Evolutionary conservation across 2,888 invertebrate genomes (phyloP).

Genomic region (Synergus itoensis): DNA sequence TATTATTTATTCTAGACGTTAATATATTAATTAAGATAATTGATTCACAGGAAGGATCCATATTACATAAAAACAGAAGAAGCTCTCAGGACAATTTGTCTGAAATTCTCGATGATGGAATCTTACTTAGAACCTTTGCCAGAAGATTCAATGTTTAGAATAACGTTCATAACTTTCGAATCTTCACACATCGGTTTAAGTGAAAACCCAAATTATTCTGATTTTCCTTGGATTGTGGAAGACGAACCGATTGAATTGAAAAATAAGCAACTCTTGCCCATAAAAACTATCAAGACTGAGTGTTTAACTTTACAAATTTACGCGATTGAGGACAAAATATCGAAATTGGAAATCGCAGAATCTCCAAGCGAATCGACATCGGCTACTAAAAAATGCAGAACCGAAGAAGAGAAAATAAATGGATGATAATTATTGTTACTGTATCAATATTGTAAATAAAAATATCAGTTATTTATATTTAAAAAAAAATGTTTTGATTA

Average conservation of each 20-base stretch:
- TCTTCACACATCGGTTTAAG: slow-evolving; percentile 80
- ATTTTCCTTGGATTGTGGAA: slow-evolving; percentile 79
- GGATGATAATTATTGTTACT: neutral
- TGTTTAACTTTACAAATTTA: slow-evolving; percentile 72
- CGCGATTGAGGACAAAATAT: slow-evolving; percentile 57
- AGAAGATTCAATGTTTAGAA: slow-evolving; percentile 81
- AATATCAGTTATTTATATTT: neutral
- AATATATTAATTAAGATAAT: slow-evolving; percentile 1
- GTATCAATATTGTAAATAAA: neutral
- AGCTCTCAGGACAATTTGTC: slow-evolving; percentile 81
- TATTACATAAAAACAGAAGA: slow-evolving; percentile 83
- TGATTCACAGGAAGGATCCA: slow-evolving; percentile 78
- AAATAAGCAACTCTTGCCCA: slow-evolving; percentile 76
- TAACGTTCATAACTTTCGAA: slow-evolving; percentile 82
- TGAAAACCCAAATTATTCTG: slow-evolving; percentile 79
- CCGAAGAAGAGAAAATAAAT: neutral
- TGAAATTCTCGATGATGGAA: slow-evolving; percentile 80
- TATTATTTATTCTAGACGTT: slow-evolving; percentile 25
- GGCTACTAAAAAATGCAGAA: too few relatives aligned
- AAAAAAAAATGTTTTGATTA: neutral
- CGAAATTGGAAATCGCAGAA: slow-evolving; percentile 36
- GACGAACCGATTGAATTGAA: slow-evolving; percentile 63
- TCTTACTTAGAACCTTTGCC: slow-evolving; percentile 79
- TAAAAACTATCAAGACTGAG: slow-evolving; percentile 77
- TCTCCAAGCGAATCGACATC: neutral